phyloP scores from a whole-genome alignment of 1,140 invertebrate species.

The Bombus confusus region DNA sequence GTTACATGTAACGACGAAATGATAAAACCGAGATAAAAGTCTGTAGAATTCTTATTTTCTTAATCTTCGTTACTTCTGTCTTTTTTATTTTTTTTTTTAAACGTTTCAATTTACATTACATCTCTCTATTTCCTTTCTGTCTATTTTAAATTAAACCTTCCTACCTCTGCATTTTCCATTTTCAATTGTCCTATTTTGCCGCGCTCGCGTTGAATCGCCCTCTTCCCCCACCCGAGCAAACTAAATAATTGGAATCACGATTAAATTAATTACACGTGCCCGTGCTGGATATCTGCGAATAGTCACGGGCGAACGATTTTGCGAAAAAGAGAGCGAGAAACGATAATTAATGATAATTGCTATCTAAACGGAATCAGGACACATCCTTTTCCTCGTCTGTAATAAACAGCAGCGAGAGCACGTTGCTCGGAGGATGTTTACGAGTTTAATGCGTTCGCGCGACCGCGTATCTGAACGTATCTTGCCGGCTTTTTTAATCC shows the following conservation, averaged over 20 bases:
- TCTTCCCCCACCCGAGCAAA: too few species aligned
- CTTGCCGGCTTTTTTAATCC: constrained; percentile 32
- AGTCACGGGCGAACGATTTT: background rate
- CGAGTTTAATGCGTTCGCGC: constrained; percentile 31
- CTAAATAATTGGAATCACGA: too few species aligned
- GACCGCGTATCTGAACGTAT: constrained; percentile 32
- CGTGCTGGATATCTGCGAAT: background rate
- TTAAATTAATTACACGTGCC: background rate
- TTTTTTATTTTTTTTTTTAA: background rate
- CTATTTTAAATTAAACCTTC: background rate
- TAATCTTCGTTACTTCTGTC: background rate
- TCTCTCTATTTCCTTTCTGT: too few species aligned
- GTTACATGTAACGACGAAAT: too few species aligned
- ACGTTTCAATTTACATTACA: too few species aligned
- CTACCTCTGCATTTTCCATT: background rate
- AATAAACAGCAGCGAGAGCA: background rate
- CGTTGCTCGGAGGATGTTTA: constrained; percentile 59
- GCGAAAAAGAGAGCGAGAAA: background rate
- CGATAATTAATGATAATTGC: constrained; percentile 6
- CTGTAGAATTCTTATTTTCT: background rate
- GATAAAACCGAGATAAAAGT: background rate
- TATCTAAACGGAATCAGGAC: constrained; percentile 45
- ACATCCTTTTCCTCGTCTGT: constrained; percentile 40
- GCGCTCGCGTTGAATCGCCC: too few species aligned
- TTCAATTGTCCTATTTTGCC: background rate